These are phyloP conservation scores for Drosophila asahinai DNA, from an alignment of 1,140 invertebrate species.

Conservation along the genomic window DNA sequence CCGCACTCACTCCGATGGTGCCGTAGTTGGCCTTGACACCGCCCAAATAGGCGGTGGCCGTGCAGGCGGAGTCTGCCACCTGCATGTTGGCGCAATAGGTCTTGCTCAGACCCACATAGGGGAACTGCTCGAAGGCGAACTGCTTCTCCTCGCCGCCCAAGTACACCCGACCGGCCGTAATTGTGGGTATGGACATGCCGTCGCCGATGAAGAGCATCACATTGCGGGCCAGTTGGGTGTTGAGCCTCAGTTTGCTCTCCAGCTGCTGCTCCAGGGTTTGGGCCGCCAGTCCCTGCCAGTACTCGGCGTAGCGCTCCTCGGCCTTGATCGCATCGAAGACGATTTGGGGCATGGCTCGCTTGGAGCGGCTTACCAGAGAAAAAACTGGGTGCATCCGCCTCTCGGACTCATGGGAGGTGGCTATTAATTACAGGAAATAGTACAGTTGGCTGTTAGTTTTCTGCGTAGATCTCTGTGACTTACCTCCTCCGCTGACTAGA, in stretches of 20 bases:
- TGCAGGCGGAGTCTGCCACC: slow-evolving; percentile 88
- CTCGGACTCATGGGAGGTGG: slow-evolving; percentile 45
- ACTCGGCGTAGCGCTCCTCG: slow-evolving; percentile 75
- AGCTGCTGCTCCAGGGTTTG: slow-evolving; percentile 73
- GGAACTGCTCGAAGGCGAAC: slow-evolving; percentile 89
- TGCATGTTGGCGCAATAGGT: slow-evolving; percentile 91
- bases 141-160: slow-evolving; percentile 89
- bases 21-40: slow-evolving; percentile 93
- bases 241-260: slow-evolving; percentile 76
- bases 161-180: slow-evolving; percentile 88
- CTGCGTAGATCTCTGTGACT: neutral
- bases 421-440: slow-evolving; percentile 24
- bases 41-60: slow-evolving; percentile 91
- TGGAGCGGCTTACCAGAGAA: slow-evolving; percentile 25
- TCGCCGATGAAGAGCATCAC: slow-evolving; percentile 91
- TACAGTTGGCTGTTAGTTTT: slow-evolving; percentile 44
- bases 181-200: slow-evolving; percentile 90
- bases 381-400: slow-evolving; percentile 75
- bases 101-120: slow-evolving; percentile 83
- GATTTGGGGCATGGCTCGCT: slow-evolving; percentile 76
- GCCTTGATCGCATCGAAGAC: slow-evolving; percentile 53
- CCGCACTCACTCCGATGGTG: slow-evolving; percentile 90
- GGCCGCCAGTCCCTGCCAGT: slow-evolving; percentile 75
- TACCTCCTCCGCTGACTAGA: slow-evolving; percentile 42
- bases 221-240: slow-evolving; percentile 88